These are phyloP conservation scores for Heliconius aoede DNA, from an alignment of 2,888 invertebrate genomes.

Conservation along the genomic window DNA sequence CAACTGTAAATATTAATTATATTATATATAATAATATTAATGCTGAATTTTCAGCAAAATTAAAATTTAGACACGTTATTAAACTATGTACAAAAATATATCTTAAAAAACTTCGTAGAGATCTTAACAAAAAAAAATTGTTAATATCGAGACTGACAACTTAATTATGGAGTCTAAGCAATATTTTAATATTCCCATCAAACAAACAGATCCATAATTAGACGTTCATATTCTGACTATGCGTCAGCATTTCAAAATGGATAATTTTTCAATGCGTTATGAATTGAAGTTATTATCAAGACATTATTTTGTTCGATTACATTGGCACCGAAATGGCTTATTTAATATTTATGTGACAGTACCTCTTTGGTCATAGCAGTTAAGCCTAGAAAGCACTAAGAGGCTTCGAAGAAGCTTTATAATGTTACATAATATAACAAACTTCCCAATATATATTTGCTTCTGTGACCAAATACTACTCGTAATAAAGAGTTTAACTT, in stretches of 20 bases:
- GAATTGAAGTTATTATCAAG: too few species aligned
- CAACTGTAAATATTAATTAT: too few species aligned
- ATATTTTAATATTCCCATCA: not conserved
- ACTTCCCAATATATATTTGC: not conserved
- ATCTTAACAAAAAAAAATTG: not conserved
- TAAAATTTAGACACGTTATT: too few species aligned
- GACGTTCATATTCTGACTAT: too few species aligned
- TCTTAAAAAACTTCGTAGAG: not conserved
- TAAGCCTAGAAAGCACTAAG: not conserved
- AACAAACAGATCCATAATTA: too few species aligned
- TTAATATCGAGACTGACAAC: too few species aligned
- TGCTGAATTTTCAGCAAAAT: too few species aligned
- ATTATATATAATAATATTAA: too few species aligned
- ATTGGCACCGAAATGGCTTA: not conserved
- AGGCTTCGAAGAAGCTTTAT: not conserved
- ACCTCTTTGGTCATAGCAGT: not conserved
- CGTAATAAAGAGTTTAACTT: too few species aligned
- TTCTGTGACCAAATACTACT: too few species aligned
- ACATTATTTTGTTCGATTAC: too few species aligned
- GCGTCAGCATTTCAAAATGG: not conserved
- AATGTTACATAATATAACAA: constrained; percentile 2
- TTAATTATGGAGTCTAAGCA: too few species aligned
- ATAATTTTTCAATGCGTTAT: not conserved
- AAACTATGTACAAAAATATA: not conserved
- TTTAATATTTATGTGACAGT: not conserved